A percentile compares a stretch with the other conserved stretches of the same genome.
These are phyloP conservation scores for Hycleus cichorii DNA, from an alignment of 1,140 invertebrate species.

Conservation along the genomic window DNA sequence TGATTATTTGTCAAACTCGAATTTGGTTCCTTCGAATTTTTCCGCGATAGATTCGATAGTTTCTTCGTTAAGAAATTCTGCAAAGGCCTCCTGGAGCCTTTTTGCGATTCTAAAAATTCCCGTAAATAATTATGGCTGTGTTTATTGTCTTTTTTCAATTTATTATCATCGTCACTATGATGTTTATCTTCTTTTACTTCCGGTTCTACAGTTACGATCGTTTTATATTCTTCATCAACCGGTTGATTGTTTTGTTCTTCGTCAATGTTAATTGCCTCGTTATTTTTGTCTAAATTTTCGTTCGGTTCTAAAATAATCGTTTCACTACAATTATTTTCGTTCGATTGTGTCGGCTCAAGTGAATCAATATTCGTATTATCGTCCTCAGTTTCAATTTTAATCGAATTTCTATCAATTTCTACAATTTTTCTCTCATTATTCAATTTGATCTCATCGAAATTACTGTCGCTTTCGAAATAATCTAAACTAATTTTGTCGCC, in stretches of 20 bases:
- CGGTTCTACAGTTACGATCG: conserved; percentile 31
- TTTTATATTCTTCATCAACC: conserved; percentile 30
- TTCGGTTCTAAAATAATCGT: background rate
- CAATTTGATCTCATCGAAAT: conserved; percentile 35
- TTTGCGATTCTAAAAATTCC: conserved; percentile 38
- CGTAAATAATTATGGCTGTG: conserved; percentile 40
- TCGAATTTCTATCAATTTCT: background rate
- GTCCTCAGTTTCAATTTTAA: too few relatives aligned
- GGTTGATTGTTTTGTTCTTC: conserved; percentile 1
- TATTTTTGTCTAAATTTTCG: conserved; percentile 1
- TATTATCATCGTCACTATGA: background rate
- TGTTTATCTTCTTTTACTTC: conserved; percentile 12
- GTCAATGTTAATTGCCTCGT: conserved; percentile 31
- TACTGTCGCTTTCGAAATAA: conserved; percentile 31
- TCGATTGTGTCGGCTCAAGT: background rate
- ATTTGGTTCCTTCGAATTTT: conserved; percentile 43
- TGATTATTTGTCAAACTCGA: conserved; percentile 54
- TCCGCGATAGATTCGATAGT: conserved; percentile 35
- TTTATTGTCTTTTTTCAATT: conserved; percentile 27
- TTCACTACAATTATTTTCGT: background rate
- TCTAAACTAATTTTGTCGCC: conserved; percentile 22
- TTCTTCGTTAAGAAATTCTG: conserved; percentile 38
- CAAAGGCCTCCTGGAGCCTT: conserved; percentile 36
- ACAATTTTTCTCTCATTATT: conserved; percentile 28
- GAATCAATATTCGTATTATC: too few relatives aligned